Conservation (phyloP, 2,797 vertebrate species). For the Dromococcyx pavoninus region DNA sequence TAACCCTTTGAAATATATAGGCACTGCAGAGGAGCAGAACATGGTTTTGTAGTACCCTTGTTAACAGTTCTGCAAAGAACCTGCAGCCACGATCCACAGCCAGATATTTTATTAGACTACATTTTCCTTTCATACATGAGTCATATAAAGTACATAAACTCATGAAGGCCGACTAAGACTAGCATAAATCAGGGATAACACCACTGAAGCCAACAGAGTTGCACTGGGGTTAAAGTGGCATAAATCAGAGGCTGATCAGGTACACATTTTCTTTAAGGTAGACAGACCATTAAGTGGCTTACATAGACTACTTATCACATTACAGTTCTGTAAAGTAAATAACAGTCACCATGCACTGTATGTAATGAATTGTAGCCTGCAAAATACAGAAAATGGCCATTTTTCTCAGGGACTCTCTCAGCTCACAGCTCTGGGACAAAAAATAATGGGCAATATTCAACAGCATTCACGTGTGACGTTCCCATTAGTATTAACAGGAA, state of each 20-base stretch:
- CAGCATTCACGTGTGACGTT: slow-evolving; percentile 64
- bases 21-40: slow-evolving; percentile 11
- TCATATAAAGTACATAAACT: slow-evolving; percentile 61
- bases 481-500: slow-evolving; percentile 63
- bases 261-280: slow-evolving; percentile 63
- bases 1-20: slow-evolving; percentile 18
- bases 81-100: neutral
- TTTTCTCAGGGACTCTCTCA: slow-evolving; percentile 60
- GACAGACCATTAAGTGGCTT: slow-evolving; percentile 65
- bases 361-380: slow-evolving; percentile 58
- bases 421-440: slow-evolving; percentile 56
- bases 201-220: slow-evolving; percentile 26
- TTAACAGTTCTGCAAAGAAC: slow-evolving; percentile 25
- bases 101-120: slow-evolving; percentile 50
- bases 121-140: slow-evolving; percentile 12
- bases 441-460: slow-evolving; percentile 70
- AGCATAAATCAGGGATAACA: slow-evolving; percentile 48
- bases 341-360: slow-evolving; percentile 48
- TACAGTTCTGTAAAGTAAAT: slow-evolving; percentile 64
- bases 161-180: slow-evolving; percentile 35
- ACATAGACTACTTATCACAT: slow-evolving; percentile 60
- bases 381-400: slow-evolving; percentile 55
- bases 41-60: neutral
- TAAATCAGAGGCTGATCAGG: slow-evolving; percentile 64
- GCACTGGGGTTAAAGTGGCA: slow-evolving; percentile 22